phyloP scores from a whole-genome alignment of 2,888 invertebrate genomes.

The Yponomeuta evonymella region DNA sequence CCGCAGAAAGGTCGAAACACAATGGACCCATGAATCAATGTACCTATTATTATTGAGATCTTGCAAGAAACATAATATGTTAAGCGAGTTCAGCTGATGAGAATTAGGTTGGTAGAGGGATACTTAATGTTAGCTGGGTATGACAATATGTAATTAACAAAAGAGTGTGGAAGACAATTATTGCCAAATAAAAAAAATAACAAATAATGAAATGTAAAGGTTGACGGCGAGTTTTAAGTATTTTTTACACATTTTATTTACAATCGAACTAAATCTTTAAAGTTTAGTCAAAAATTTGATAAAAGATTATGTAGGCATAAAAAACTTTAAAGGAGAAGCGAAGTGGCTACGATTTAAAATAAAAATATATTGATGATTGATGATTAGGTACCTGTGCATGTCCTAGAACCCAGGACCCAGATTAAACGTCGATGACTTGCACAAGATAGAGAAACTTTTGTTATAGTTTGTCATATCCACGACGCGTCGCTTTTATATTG shows the following conservation, averaged over 20 bases:
- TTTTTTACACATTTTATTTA: no score
- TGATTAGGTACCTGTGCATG: background rate
- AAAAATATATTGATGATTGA: background rate
- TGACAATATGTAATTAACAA: no score
- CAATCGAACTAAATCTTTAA: no score
- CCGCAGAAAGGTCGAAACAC: background rate
- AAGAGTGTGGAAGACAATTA: no score
- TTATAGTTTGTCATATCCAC: background rate
- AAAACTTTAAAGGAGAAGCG: background rate
- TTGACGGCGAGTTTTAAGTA: no score
- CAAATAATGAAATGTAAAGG: no score
- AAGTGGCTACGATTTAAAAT: background rate
- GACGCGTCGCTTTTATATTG: constrained; percentile 1
- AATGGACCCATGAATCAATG: background rate
- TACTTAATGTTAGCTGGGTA: no score
- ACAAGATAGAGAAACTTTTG: constrained; percentile 1
- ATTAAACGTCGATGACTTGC: background rate
- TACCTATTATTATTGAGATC: background rate
- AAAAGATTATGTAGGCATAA: no score
- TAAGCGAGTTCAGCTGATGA: background rate
- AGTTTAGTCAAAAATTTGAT: no score
- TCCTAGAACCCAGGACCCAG: background rate
- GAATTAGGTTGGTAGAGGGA: background rate
- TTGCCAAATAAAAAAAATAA: no score
- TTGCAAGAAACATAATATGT: background rate